A percentile compares a stretch with the other conserved stretches of the same genome.
phyloP scores from a whole-genome alignment of 2,888 invertebrate genomes.

The Trichogramma evanescens region DNA sequence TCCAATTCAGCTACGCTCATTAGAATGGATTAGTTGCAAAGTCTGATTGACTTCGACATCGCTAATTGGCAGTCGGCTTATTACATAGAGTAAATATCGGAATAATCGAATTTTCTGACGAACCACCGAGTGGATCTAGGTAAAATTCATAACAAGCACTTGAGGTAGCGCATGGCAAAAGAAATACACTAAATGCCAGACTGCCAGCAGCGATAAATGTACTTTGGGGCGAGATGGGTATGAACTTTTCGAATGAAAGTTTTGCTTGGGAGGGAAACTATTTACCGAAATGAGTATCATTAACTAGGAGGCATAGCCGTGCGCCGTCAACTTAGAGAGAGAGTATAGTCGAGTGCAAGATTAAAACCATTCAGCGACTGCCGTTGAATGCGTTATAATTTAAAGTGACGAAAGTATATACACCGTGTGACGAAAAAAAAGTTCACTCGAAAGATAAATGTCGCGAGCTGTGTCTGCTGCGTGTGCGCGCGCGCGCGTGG shows the following conservation, averaged over 20 bases:
- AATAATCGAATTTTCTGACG: too few species aligned
- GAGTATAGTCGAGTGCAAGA: conserved; percentile 1
- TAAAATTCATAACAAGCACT: too few species aligned
- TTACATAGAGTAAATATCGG: too few species aligned
- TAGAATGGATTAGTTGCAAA: too few species aligned
- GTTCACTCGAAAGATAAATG: too few species aligned
- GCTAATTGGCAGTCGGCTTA: too few species aligned
- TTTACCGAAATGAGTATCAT: conserved; percentile 15
- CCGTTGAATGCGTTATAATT: neutral
- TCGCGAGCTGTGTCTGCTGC: too few species aligned
- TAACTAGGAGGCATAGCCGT: neutral
- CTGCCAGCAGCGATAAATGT: conserved; percentile 14
- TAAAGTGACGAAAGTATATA: neutral
- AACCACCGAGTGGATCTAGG: too few species aligned
- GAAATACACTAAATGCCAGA: conserved; percentile 13
- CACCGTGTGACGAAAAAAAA: neutral
- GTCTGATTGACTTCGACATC: too few species aligned
- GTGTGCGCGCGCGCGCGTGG: too few species aligned
- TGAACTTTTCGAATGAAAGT: conserved; percentile 12
- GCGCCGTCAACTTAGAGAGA: neutral
- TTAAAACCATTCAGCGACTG: conserved; percentile 12
- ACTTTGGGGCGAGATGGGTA: neutral
- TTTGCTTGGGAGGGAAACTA: conserved; percentile 4
- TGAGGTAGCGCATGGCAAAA: neutral
- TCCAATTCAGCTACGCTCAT: too few species aligned